Conservation (phyloP, 2,888 invertebrate genomes). For the Eulithis testata region DNA sequence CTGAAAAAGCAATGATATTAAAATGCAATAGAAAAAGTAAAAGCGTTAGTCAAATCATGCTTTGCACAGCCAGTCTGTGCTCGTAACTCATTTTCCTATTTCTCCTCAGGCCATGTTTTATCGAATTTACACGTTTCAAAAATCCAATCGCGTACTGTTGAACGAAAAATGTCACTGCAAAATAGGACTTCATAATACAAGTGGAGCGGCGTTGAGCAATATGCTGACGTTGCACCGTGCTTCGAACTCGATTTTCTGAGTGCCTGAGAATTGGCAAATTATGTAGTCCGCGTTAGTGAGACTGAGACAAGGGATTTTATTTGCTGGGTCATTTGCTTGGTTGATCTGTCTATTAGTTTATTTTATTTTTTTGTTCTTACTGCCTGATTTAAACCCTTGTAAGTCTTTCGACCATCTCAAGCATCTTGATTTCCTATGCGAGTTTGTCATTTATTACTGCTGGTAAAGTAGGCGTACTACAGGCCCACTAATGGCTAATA, state of each 20-base stretch:
- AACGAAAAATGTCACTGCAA: slow-evolving; percentile 80
- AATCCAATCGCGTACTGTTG: slow-evolving; percentile 77
- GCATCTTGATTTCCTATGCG: no score
- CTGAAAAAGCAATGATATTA: slow-evolving; percentile 8
- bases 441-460: no score
- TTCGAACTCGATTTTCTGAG: slow-evolving; percentile 74
- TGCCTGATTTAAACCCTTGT: no score
- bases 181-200: slow-evolving; percentile 80
- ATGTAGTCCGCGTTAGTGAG: slow-evolving; percentile 51
- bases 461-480: no score
- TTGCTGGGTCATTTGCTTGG: no score
- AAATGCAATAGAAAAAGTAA: slow-evolving; percentile 21
- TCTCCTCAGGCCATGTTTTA: slow-evolving; percentile 62
- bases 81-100: slow-evolving; percentile 55
- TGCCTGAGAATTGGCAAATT: slow-evolving; percentile 64
- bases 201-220: slow-evolving; percentile 66
- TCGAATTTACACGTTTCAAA: slow-evolving; percentile 81
- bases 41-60: slow-evolving; percentile 31
- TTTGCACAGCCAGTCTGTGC: slow-evolving; percentile 40
- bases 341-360: no score
- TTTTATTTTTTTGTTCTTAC: no score
- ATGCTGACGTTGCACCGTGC: slow-evolving; percentile 71
- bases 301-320: slow-evolving; percentile 6
- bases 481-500: no score
- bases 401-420: no score